phyloP scores from a whole-genome alignment of 2,113 vertebrate species.

The Athene noctua region DNA sequence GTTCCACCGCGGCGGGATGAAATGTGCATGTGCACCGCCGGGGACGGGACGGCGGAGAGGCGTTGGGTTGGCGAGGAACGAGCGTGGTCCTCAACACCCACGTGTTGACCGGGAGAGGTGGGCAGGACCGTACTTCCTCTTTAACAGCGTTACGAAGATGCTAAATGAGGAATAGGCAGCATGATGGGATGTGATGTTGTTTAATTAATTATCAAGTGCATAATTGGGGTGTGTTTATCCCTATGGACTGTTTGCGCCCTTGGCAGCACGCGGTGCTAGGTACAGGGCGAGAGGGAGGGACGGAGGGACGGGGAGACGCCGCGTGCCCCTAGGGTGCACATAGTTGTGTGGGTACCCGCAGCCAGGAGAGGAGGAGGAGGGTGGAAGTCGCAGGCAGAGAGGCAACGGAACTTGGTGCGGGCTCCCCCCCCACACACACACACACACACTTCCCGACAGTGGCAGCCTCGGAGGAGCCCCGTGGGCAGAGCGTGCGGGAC shows the following conservation, averaged over 20 bases:
- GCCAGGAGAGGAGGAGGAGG: background rate
- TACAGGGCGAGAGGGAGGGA: background rate
- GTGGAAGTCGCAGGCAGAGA: background rate
- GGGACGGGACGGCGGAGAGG: fast-evolving
- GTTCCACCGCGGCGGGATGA: fast-evolving
- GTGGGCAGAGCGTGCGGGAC: background rate
- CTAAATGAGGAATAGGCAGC: fast-evolving
- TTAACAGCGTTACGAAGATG: background rate
- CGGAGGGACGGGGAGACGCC: fast-evolving
- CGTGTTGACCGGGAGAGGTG: fast-evolving
- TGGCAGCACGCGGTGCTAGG: fast-evolving
- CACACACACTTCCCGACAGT: too few species aligned
- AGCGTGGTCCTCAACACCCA: fast-evolving
- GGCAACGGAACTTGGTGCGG: fast-evolving
- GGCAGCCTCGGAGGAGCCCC: too few species aligned
- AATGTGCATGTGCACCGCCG: fast-evolving
- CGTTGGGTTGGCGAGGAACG: fast-evolving
- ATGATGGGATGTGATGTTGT: background rate
- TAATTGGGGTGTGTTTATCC: background rate
- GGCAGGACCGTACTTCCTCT: background rate
- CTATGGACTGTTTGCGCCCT: fast-evolving
- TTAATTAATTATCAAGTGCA: background rate
- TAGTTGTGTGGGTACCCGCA: background rate
- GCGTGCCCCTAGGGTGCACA: fast-evolving
- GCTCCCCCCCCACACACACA: background rate